Evolutionary conservation across 2,113 vertebrate species (phyloP).

Genomic region (Gasterosteus nipponicus): DNA sequence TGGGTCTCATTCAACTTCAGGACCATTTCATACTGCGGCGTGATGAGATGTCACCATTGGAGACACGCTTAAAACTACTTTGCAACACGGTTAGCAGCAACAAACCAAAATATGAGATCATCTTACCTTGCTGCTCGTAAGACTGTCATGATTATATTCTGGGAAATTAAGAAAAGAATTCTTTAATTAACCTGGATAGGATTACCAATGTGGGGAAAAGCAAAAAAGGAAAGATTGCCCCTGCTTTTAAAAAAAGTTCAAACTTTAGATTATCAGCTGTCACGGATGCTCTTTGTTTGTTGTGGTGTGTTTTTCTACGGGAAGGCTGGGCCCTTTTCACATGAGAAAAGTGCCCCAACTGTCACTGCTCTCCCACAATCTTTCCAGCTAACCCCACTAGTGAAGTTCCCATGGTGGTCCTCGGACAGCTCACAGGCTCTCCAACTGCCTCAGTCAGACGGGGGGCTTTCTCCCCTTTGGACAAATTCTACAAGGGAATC

Average conservation of each 20-base stretch:
- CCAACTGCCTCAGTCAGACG: slow-evolving; percentile 57
- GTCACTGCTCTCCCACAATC: slow-evolving; percentile 74
- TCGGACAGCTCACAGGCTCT: slow-evolving; percentile 66
- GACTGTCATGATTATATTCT: slow-evolving; percentile 72
- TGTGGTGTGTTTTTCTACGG: slow-evolving; percentile 66
- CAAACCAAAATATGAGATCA: slow-evolving; percentile 72
- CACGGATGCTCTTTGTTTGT: slow-evolving; percentile 65
- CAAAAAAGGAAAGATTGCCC: slow-evolving; percentile 27
- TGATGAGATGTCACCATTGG: slow-evolving; percentile 78
- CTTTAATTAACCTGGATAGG: slow-evolving; percentile 76
- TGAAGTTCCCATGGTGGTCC: slow-evolving; percentile 75
- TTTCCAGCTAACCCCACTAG: slow-evolving; percentile 60
- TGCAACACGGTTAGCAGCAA: slow-evolving; percentile 71
- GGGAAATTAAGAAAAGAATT: slow-evolving; percentile 66
- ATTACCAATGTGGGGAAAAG: slow-evolving; percentile 34
- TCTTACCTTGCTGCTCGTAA: slow-evolving; percentile 72
- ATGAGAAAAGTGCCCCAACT: slow-evolving; percentile 75
- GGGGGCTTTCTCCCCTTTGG: slow-evolving; percentile 45
- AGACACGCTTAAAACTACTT: slow-evolving; percentile 80
- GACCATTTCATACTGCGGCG: slow-evolving; percentile 78
- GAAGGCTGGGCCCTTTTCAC: slow-evolving; percentile 65
- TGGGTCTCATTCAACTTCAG: slow-evolving; percentile 83
- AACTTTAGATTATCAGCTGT: slow-evolving; percentile 58
- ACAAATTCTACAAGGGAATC: slow-evolving; percentile 20
- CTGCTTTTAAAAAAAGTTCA: slow-evolving; percentile 52